These are phyloP conservation scores for Caenorhabditis angaria DNA, from an alignment of 2,888 invertebrate species.

Conservation along the genomic window DNA sequence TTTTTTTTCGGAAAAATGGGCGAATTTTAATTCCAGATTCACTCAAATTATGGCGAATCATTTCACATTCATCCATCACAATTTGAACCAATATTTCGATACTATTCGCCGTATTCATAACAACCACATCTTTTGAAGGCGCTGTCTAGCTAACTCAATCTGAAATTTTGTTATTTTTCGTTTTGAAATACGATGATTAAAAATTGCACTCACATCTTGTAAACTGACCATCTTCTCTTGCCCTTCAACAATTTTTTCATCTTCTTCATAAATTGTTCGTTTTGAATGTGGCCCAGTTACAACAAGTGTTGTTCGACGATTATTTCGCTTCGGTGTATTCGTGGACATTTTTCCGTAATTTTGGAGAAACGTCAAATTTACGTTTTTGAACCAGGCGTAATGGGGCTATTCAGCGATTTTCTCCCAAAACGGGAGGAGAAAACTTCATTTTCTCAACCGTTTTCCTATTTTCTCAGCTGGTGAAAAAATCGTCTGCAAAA, in stretches of 20 bases:
- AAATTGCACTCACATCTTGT: conserved; percentile 25
- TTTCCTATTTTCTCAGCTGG: too few species aligned
- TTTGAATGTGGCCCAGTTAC: conserved; percentile 41
- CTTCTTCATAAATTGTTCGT: conserved; percentile 24
- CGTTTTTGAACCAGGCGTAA: too few species aligned
- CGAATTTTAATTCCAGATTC: conserved; percentile 33
- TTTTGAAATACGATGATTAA: too few species aligned
- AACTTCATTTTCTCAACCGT: too few species aligned
- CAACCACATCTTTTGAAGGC: conserved; percentile 29
- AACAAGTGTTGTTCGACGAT: conserved; percentile 34
- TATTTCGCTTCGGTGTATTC: conserved; percentile 25
- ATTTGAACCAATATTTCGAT: conserved; percentile 40
- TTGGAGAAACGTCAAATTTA: too few species aligned
- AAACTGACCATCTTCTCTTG: conserved; percentile 14
- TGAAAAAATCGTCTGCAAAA: too few species aligned
- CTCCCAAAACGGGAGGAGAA: too few species aligned
- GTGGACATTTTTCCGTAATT: conserved; percentile 26
- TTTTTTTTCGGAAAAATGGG: conserved; percentile 12
- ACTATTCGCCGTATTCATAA: conserved; percentile 25
- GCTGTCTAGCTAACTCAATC: conserved; percentile 28
- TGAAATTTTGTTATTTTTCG: conserved; percentile 12
- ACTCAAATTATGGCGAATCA: conserved; percentile 24
- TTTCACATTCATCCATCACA: conserved; percentile 30
- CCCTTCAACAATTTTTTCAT: too few species aligned
- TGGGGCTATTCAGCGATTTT: too few species aligned